Percentiles rank a stretch among this genome's conserved stretches.
Conservation (phyloP, 2,888 invertebrate species). For the Epinotia demarniana region DNA sequence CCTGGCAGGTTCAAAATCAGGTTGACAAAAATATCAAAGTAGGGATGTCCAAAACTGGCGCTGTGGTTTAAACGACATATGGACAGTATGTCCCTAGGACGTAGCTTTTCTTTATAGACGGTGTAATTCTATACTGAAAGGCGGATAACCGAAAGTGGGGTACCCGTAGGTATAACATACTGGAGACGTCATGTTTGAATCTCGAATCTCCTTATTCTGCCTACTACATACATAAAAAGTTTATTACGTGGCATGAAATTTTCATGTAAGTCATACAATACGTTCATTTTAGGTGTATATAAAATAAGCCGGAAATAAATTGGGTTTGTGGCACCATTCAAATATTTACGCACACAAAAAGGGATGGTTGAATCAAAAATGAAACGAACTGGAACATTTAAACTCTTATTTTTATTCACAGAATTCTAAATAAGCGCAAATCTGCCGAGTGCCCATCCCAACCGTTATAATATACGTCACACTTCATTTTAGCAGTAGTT, state of each 20-base stretch:
- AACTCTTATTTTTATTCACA: not conserved
- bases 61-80: too few relatives aligned
- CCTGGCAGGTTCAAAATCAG: too few relatives aligned
- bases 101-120: too few relatives aligned
- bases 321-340: not conserved
- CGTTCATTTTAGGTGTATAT: not conserved
- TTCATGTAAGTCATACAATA: not conserved
- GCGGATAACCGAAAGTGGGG: too few relatives aligned
- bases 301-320: not conserved
- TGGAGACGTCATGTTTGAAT: too few relatives aligned
- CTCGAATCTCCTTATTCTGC: too few relatives aligned
- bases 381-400: slow-evolving; percentile 8
- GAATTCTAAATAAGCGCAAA: not conserved
- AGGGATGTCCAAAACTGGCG: too few relatives aligned
- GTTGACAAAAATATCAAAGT: too few relatives aligned
- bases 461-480: not conserved
- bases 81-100: too few relatives aligned
- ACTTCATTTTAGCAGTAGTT: not conserved
- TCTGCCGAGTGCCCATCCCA: not conserved
- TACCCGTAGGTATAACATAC: too few relatives aligned
- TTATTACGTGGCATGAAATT: not conserved
- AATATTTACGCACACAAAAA: not conserved
- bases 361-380: not conserved
- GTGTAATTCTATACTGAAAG: too few relatives aligned
- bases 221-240: not conserved